phyloP scores from a whole-genome alignment of 2,113 vertebrate genomes.

The Falcunculus frontatus region DNA sequence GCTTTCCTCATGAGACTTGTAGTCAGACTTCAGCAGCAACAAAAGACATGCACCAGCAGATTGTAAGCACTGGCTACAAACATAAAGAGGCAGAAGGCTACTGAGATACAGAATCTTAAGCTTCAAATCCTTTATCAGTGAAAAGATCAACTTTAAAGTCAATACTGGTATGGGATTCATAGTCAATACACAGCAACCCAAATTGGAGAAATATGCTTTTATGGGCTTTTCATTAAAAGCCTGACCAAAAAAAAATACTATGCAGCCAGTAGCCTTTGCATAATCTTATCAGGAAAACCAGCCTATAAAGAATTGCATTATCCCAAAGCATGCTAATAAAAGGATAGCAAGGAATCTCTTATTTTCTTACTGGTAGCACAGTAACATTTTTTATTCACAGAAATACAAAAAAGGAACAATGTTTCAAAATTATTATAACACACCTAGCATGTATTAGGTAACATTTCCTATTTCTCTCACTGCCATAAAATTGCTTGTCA shows the following conservation, averaged over 20 bases:
- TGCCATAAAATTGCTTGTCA: background rate
- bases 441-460: background rate
- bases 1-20: background rate
- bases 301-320: background rate
- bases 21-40: background rate
- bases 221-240: background rate
- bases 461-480: background rate
- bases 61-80: background rate
- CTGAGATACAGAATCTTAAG: background rate
- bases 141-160: constrained; percentile 2
- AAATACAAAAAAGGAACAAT: background rate
- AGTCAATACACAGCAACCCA: background rate
- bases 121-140: background rate
- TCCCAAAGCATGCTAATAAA: background rate
- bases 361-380: background rate
- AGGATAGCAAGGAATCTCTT: background rate
- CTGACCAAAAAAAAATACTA: background rate
- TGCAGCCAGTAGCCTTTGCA: background rate
- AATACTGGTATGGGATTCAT: background rate
- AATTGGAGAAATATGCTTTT: background rate
- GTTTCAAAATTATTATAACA: background rate
- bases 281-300: constrained; percentile 18
- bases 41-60: background rate
- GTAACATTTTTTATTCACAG: background rate
- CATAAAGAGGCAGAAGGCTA: background rate